These are phyloP conservation scores for Dorcus hopei DNA, from an alignment of 2,888 invertebrate genomes.

Conservation along the genomic window DNA sequence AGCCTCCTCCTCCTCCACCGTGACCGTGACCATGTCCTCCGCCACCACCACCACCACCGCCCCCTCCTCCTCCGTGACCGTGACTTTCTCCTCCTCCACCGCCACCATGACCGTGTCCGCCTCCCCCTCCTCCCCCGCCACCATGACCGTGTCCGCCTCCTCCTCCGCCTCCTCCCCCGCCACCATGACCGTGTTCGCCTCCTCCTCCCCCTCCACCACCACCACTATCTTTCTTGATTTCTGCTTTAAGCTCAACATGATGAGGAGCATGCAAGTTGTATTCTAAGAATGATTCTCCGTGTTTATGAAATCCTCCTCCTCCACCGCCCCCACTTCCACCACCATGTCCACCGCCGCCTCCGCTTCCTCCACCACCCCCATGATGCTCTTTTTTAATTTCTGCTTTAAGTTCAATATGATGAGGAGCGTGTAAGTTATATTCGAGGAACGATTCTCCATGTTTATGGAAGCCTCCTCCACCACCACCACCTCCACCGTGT, in stretches of 20 bases:
- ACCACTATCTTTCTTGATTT: slow-evolving; percentile 10
- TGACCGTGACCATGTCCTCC: slow-evolving; percentile 19
- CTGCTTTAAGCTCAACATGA: slow-evolving; percentile 3
- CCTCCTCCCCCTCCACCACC: slow-evolving; percentile 4
- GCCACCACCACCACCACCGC: slow-evolving; percentile 24
- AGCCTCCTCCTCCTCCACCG: background rate
- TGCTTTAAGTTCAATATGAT: background rate
- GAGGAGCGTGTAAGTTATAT: background rate
- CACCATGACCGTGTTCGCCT: slow-evolving; percentile 17
- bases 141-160: slow-evolving; percentile 8
- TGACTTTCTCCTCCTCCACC: slow-evolving; percentile 5
- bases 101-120: slow-evolving; percentile 3
- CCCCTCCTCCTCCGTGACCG: slow-evolving; percentile 15
- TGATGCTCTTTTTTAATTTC: background rate
- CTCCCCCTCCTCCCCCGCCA: background rate
- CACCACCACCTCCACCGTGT: background rate
- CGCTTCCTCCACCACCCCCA: background rate
- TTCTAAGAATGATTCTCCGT: background rate
- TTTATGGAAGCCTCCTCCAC: background rate
- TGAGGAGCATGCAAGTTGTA: background rate
- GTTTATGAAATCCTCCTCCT: background rate
- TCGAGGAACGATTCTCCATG: background rate
- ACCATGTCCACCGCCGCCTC: background rate
- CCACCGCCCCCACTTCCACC: slow-evolving; percentile 1
- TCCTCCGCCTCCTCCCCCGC: background rate